Evolutionary conservation across 1,140 invertebrate genomes (phyloP).

Genomic region (Belonocnema kinseyi): DNA sequence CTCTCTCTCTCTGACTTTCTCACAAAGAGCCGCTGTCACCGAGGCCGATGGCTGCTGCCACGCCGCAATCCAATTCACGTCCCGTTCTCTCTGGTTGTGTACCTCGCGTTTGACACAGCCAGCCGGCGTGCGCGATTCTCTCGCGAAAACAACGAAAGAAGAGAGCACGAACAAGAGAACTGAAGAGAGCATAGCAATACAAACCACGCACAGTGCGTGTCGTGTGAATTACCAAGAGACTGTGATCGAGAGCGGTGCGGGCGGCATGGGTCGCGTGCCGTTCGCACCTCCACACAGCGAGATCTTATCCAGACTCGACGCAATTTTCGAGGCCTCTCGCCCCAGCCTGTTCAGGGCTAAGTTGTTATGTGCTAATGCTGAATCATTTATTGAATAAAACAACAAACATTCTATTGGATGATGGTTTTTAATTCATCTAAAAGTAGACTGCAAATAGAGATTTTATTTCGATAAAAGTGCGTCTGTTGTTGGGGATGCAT

Average conservation of each 20-base stretch:
- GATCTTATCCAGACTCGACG: constrained; percentile 14
- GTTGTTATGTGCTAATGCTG: too few relatives aligned
- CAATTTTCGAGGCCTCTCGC: too few relatives aligned
- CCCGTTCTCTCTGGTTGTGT: constrained; percentile 35
- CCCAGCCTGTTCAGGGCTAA: too few relatives aligned
- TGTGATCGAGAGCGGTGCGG: constrained; percentile 34
- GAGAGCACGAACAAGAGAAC: constrained; percentile 23
- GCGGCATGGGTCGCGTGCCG: constrained; percentile 60
- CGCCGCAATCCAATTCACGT: constrained; percentile 51
- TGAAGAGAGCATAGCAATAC: constrained; percentile 39
- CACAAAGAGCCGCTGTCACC: constrained; percentile 53
- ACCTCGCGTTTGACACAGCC: constrained; percentile 35
- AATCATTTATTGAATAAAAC: too few relatives aligned
- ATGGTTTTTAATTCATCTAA: too few relatives aligned
- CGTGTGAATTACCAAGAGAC: constrained; percentile 38
- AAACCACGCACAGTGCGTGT: background rate
- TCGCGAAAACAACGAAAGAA: background rate
- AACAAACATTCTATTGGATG: too few relatives aligned
- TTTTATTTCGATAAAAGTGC: too few relatives aligned
- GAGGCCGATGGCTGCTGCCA: constrained; percentile 62
- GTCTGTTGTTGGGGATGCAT: too few relatives aligned
- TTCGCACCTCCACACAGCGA: constrained; percentile 51
- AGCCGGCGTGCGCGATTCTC: constrained; percentile 31
- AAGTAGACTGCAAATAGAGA: too few relatives aligned
- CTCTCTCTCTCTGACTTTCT: constrained; percentile 14